Conservation (phyloP, 2,797 vertebrate species). For the Fundulus diaphanus region DNA sequence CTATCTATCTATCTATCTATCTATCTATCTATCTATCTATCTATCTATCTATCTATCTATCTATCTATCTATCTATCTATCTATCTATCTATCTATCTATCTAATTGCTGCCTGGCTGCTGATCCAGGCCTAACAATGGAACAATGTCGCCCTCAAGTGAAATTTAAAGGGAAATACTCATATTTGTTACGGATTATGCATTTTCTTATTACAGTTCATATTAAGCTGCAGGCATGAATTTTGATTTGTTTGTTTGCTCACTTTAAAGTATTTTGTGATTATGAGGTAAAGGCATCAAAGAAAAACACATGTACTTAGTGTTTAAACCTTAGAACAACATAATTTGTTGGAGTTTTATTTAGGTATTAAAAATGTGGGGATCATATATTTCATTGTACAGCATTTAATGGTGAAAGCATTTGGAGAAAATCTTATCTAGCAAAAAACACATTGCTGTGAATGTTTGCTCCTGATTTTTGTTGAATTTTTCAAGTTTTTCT, state of each 20-base stretch:
- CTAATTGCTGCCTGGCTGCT: background rate
- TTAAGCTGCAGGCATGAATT: background rate
- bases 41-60: constrained; percentile 21
- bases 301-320: background rate
- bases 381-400: no score
- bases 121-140: background rate
- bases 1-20: background rate
- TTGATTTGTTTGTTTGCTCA: background rate
- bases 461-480: no score
- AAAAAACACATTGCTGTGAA: no score
- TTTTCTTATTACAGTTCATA: no score
- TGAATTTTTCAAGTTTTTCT: no score
- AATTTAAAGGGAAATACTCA: background rate
- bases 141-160: constrained; percentile 59
- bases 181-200: background rate
- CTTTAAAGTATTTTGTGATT: background rate
- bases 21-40: background rate
- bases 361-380: no score
- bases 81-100: constrained; percentile 7
- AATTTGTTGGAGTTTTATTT: no score
- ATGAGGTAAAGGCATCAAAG: no score
- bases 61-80: constrained; percentile 20
- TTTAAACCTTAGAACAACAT: no score
- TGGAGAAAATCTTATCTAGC: no score
- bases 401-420: no score